These are phyloP conservation scores for Acrocephalus arundinaceus DNA, from an alignment of 2,113 vertebrate species.

Conservation along the genomic window DNA sequence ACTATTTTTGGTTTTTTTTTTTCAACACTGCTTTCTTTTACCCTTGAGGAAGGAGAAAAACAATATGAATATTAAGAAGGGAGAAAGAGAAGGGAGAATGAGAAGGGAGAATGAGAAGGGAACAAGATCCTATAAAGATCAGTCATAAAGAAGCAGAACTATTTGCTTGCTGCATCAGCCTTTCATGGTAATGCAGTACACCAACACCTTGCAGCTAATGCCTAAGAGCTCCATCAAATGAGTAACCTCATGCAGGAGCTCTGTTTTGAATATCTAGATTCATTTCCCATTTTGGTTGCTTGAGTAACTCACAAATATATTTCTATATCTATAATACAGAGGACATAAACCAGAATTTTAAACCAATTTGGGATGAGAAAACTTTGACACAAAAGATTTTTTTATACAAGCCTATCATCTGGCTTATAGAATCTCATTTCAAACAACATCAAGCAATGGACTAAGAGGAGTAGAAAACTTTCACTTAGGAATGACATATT, in stretches of 20 bases:
- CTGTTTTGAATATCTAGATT: background rate
- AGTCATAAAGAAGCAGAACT: background rate
- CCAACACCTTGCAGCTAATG: background rate
- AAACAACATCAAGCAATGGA: background rate
- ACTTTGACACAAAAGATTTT: background rate
- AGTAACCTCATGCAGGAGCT: background rate
- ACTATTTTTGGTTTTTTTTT: rapidly evolving
- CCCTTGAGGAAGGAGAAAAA: background rate
- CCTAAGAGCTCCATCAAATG: background rate
- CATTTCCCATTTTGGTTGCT: background rate
- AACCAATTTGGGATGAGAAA: background rate
- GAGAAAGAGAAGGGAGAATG: background rate
- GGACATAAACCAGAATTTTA: background rate
- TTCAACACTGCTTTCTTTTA: background rate
- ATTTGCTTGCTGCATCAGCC: background rate
- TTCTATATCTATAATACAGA: background rate
- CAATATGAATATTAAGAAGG: background rate
- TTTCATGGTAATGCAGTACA: background rate
- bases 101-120: background rate
- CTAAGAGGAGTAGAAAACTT: background rate
- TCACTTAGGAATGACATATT: background rate
- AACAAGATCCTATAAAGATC: background rate
- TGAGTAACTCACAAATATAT: background rate
- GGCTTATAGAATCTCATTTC: background rate
- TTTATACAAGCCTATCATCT: background rate